A percentile compares a stretch with the other conserved stretches of the same genome.
phyloP scores from a whole-genome alignment of 1,140 invertebrate genomes.

The Temnothorax longispinosus region DNA sequence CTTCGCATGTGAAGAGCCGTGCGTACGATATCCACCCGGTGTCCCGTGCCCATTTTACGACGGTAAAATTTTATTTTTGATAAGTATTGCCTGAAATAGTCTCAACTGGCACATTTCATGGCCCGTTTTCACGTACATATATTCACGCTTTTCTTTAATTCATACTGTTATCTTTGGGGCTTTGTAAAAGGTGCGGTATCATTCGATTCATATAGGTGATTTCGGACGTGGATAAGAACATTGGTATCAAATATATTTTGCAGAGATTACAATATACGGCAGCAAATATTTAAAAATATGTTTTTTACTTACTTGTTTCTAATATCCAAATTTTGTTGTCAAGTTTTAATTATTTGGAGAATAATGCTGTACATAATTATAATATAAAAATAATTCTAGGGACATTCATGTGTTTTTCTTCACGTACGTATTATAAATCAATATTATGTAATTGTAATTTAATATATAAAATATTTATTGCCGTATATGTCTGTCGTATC shows the following conservation, averaged over 20 bases:
- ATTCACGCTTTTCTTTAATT: conserved; percentile 20
- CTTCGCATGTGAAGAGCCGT: conserved; percentile 63
- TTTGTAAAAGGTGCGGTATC: background rate
- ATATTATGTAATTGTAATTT: background rate
- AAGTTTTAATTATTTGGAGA: background rate
- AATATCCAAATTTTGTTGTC: background rate
- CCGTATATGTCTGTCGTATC: background rate
- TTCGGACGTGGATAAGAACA: background rate
- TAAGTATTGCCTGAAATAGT: conserved; percentile 38
- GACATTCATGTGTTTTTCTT: background rate
- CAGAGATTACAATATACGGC: background rate
- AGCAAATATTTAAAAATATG: conserved; percentile 15
- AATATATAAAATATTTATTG: conserved; percentile 35
- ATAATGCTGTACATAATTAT: background rate
- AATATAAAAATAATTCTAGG: background rate
- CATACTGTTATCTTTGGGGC: background rate
- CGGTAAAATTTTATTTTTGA: conserved; percentile 75
- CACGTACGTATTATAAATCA: background rate
- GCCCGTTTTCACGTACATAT: background rate
- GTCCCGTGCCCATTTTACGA: conserved; percentile 71
- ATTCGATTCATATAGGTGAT: background rate
- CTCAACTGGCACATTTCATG: conserved; percentile 14
- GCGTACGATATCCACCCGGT: conserved; percentile 71
- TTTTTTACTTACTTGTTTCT: background rate
- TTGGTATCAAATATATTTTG: background rate